Evolutionary conservation across 92 coral and sea anemone genomes (phyloP).

Genomic region (Paramuricea clavata): DNA sequence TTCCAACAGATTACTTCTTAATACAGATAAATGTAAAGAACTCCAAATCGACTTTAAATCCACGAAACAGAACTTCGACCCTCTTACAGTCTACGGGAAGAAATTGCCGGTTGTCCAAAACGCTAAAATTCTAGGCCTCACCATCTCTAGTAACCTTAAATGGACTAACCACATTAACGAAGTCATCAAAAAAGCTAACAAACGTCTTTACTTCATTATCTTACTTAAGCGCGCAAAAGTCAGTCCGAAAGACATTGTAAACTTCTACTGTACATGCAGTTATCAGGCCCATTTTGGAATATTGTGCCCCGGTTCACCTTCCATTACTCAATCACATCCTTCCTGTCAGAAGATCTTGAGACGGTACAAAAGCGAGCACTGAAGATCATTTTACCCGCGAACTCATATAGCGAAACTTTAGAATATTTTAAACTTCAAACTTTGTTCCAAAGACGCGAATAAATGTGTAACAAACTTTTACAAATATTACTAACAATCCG

Average conservation of each 20-base stretch:
- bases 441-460: not conserved
- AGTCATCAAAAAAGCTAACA: constrained; percentile 34
- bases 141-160: constrained; percentile 31
- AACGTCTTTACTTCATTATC: constrained; percentile 5
- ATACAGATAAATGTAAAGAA: constrained; percentile 50
- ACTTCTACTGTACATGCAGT: constrained; percentile 47
- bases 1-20: constrained; percentile 29
- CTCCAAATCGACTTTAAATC: constrained; percentile 21
- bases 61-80: constrained; percentile 6
- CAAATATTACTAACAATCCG: not conserved
- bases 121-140: constrained; percentile 21
- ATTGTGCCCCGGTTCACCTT: not conserved
- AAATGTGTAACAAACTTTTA: not conserved
- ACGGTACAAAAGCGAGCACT: constrained; percentile 2
- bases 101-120: constrained; percentile 3
- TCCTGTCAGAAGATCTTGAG: constrained; percentile 3
- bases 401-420: not conserved
- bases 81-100: constrained; percentile 4
- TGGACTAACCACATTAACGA: constrained; percentile 37
- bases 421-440: not conserved
- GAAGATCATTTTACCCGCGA: not conserved
- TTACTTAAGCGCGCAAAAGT: constrained; percentile 40
- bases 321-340: not conserved
- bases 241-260: constrained; percentile 29
- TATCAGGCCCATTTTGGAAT: not conserved